Evolutionary conservation across 2,113 vertebrate species (phyloP).

Genomic region (Paracyprichromis sp.): DNA sequence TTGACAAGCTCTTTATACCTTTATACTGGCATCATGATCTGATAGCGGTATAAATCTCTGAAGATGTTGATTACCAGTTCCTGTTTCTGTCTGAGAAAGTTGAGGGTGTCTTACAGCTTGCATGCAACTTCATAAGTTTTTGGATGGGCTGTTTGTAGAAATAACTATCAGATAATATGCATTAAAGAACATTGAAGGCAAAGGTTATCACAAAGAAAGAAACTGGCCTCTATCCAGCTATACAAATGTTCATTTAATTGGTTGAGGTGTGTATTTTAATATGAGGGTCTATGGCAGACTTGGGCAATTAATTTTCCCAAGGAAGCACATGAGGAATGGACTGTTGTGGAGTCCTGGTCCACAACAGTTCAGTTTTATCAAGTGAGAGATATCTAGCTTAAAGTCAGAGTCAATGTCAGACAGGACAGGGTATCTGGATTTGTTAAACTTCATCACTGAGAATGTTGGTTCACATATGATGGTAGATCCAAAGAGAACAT

Average conservation of each 20-base stretch:
- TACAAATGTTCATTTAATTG: not conserved
- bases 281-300: not conserved
- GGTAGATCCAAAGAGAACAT: not conserved
- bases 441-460: not conserved
- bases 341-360: not conserved
- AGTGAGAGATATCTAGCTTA: not conserved
- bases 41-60: not conserved
- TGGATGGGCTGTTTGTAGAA: not conserved
- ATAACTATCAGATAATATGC: not conserved
- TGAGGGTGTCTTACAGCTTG: not conserved
- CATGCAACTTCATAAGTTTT: not conserved
- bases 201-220: not conserved
- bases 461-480: not conserved
- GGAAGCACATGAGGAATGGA: not conserved
- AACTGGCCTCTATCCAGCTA: not conserved
- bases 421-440: not conserved
- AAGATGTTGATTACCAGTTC: not conserved
- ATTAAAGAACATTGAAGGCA: not conserved
- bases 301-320: not conserved
- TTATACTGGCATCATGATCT: not conserved
- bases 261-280: not conserved
- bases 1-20: not conserved
- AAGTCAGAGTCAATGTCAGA: not conserved
- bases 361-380: not conserved
- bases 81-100: not conserved